Percentiles rank a stretch among this genome's conserved stretches.
These are phyloP conservation scores for Sympetrum striolatum DNA, from an alignment of 2,888 invertebrate species.

Conservation along the genomic window DNA sequence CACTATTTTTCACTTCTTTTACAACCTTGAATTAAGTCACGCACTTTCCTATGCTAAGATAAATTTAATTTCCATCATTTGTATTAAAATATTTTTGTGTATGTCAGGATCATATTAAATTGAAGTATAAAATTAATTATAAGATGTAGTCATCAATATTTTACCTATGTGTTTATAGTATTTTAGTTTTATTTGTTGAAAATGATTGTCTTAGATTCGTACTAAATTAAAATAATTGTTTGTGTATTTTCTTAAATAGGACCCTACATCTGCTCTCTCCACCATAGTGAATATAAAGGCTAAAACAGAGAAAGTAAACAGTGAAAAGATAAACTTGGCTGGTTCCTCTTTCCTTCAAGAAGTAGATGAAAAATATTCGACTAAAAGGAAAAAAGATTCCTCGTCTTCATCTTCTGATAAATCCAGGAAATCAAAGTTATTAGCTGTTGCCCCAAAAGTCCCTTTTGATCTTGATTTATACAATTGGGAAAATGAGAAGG, in stretches of 20 bases:
- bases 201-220: too few species aligned
- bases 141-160: too few species aligned
- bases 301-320: slow-evolving; percentile 14
- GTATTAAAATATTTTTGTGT: too few species aligned
- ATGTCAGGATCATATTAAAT: too few species aligned
- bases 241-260: slow-evolving; percentile 47
- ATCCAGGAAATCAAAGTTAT: slow-evolving; percentile 53
- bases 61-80: too few species aligned
- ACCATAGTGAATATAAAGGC: slow-evolving; percentile 33
- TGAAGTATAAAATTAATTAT: too few species aligned
- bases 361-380: background rate
- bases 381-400: slow-evolving; percentile 3
- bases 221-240: background rate
- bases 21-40: too few species aligned
- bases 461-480: slow-evolving; percentile 62
- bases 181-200: too few species aligned
- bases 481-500: slow-evolving; percentile 62
- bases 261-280: slow-evolving; percentile 50
- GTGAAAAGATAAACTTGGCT: background rate
- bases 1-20: too few species aligned
- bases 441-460: slow-evolving; percentile 59
- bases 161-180: too few species aligned
- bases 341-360: too few species aligned
- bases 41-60: too few species aligned
- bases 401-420: slow-evolving; percentile 44